phyloP scores from a whole-genome alignment of 2,113 vertebrate species.

The Colinus virginianus region DNA sequence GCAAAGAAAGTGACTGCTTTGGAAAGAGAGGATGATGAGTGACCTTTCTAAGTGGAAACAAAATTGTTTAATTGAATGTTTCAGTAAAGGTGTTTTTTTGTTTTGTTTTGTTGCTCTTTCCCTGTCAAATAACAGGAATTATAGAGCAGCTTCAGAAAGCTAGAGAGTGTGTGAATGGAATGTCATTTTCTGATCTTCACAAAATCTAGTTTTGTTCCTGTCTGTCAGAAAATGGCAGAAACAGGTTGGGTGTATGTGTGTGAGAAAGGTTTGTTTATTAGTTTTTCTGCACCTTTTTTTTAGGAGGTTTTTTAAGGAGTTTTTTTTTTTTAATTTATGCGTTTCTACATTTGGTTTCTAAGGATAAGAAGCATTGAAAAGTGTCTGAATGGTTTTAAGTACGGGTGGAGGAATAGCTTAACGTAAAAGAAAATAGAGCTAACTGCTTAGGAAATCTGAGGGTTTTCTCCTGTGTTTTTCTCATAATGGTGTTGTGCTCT shows the following conservation, averaged over 20 bases:
- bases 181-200: neutral
- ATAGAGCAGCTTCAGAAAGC: neutral
- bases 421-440: neutral
- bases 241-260: fast-evolving
- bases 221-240: neutral
- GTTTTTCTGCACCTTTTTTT: neutral
- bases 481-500: neutral
- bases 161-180: neutral
- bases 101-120: neutral
- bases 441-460: neutral
- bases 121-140: neutral
- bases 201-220: neutral
- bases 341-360: neutral
- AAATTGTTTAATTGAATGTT: slow-evolving; percentile 43
- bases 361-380: neutral
- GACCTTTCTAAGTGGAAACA: slow-evolving; percentile 5
- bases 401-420: neutral
- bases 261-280: neutral
- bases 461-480: neutral
- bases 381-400: neutral
- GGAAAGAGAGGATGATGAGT: neutral
- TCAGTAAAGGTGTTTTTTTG: neutral
- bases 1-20: neutral
- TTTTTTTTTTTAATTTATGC: neutral
- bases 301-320: neutral